Conservation (phyloP, 2,888 invertebrate species). For the Marronus borbonicus region DNA sequence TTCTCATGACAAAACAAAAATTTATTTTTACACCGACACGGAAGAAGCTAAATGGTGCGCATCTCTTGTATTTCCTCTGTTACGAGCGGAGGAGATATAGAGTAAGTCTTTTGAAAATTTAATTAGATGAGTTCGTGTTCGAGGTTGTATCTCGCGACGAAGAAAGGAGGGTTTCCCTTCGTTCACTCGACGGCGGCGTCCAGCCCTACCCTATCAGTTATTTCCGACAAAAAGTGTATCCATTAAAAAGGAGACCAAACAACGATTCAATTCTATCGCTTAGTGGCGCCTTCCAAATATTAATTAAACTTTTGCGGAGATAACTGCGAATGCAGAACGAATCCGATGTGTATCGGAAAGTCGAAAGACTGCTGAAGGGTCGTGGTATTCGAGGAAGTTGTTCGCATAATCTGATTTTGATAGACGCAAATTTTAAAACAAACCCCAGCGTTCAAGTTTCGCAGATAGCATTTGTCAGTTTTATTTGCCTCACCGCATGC, state of each 20-base stretch:
- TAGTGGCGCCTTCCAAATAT: background rate
- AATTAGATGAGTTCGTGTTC: conserved; percentile 22
- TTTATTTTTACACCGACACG: background rate
- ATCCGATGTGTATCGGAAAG: conserved; percentile 29
- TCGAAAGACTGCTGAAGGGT: background rate
- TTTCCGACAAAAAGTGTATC: conserved; percentile 34
- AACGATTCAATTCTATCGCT: conserved; percentile 41
- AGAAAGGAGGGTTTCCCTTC: background rate
- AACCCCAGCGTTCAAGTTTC: background rate
- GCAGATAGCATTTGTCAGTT: too few species aligned
- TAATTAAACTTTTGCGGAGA: conserved; percentile 47
- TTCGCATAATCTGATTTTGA: background rate
- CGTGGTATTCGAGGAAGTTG: background rate
- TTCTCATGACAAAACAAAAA: conserved; percentile 8
- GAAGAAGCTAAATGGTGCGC: conserved; percentile 12
- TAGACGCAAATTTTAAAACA: background rate
- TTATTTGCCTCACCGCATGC: too few species aligned
- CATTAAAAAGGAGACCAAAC: conserved; percentile 25
- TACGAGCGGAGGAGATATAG: background rate
- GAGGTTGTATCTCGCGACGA: conserved; percentile 14
- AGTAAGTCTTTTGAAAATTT: conserved; percentile 32
- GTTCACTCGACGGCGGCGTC: conserved; percentile 7
- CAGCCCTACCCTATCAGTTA: background rate
- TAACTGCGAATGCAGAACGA: conserved; percentile 41
- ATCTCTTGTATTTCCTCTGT: background rate